A percentile compares a stretch with the other conserved stretches of the same genome.
Evolutionary conservation across 2,113 vertebrate species (phyloP).

Genomic region (Anser cygnoides): DNA sequence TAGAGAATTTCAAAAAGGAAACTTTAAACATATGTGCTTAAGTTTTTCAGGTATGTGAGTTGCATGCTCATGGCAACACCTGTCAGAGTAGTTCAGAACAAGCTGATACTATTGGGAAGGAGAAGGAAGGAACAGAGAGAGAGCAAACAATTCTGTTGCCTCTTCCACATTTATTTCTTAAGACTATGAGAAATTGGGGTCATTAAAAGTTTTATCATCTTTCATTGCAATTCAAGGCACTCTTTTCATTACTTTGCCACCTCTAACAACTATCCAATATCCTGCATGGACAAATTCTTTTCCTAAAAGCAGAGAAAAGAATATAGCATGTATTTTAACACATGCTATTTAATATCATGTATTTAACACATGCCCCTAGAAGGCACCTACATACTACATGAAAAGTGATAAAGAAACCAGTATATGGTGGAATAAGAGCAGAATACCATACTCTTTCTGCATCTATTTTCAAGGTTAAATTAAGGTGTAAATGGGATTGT

Average conservation of each 20-base stretch:
- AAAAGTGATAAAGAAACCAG: background rate
- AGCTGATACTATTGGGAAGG: background rate
- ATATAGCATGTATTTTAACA: background rate
- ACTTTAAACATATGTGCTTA: background rate
- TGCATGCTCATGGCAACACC: background rate
- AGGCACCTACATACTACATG: background rate
- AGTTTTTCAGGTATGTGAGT: background rate
- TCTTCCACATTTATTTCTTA: conserved; percentile 4
- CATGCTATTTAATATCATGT: too few species aligned
- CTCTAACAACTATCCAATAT: background rate
- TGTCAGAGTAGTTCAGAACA: background rate
- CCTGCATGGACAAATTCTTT: background rate
- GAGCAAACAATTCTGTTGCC: background rate
- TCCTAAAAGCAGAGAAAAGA: background rate
- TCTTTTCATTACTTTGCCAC: background rate
- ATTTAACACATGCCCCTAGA: background rate
- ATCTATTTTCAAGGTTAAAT: background rate
- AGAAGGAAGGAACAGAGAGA: background rate
- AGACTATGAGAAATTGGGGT: background rate
- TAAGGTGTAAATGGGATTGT: background rate
- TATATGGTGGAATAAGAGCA: background rate
- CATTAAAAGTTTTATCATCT: background rate
- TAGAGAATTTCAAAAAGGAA: background rate
- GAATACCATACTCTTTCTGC: background rate
- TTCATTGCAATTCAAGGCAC: background rate